phyloP scores from a whole-genome alignment of 2,797 vertebrate species.

The Eidolon dupreanum region DNA sequence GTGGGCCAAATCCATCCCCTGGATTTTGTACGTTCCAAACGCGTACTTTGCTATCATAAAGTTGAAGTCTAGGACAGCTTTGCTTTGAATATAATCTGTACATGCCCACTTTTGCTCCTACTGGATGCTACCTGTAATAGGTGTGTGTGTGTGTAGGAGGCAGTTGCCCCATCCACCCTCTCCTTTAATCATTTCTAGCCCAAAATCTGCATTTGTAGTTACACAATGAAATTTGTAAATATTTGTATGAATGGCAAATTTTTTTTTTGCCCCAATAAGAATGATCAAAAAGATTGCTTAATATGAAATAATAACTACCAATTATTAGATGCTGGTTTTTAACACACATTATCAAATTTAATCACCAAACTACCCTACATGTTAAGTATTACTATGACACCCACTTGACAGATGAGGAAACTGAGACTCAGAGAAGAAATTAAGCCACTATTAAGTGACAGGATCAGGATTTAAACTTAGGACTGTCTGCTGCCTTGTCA shows the following conservation, averaged over 20 bases:
- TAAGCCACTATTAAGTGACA: background rate
- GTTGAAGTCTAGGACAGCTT: background rate
- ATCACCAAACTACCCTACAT: background rate
- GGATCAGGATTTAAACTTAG: background rate
- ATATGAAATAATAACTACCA: background rate
- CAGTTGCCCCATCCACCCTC: no score
- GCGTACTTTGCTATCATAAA: background rate
- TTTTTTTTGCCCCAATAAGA: background rate
- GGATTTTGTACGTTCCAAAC: background rate
- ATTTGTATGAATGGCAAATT: background rate
- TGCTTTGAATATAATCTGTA: background rate
- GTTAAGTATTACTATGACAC: background rate
- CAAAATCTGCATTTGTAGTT: background rate
- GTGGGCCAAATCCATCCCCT: background rate
- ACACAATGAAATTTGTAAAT: background rate
- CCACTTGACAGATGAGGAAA: background rate
- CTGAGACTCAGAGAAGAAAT: background rate
- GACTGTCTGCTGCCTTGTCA: background rate
- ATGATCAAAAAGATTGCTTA: background rate
- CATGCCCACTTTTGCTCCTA: background rate
- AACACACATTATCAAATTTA: background rate
- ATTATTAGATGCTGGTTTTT: background rate
- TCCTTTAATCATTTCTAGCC: background rate
- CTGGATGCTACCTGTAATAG: background rate
- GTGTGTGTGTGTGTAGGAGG: fast-evolving